These are phyloP conservation scores for Trochalopteron elliotii DNA, from an alignment of 2,113 vertebrate genomes.

Conservation along the genomic window DNA sequence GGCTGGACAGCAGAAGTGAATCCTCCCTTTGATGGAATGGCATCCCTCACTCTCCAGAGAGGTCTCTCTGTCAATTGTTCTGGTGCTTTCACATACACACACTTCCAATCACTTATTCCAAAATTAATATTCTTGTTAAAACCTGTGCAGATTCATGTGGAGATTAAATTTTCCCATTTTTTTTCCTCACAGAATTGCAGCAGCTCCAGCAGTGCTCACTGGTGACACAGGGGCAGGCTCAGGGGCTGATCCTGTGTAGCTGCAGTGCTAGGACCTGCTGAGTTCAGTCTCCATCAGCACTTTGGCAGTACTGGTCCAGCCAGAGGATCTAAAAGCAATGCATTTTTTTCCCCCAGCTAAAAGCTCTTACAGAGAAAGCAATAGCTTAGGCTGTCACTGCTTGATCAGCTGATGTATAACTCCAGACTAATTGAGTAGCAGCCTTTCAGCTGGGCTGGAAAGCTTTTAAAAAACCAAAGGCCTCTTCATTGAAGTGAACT, in stretches of 20 bases:
- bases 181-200: background rate
- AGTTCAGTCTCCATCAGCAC: background rate
- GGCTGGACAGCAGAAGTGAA: background rate
- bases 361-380: background rate
- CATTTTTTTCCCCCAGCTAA: accelerated
- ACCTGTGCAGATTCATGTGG: background rate
- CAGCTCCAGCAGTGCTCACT: background rate
- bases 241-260: background rate
- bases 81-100: background rate
- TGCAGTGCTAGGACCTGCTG: background rate
- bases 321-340: background rate
- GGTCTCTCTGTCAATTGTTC: background rate
- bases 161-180: accelerated
- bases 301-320: background rate
- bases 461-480: slow-evolving; percentile 37
- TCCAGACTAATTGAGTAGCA: slow-evolving; percentile 16
- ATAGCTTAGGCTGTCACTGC: background rate
- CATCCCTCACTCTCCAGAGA: background rate
- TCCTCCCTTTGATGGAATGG: background rate
- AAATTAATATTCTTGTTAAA: background rate
- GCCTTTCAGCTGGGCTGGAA: slow-evolving; percentile 16
- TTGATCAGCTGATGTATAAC: slow-evolving; percentile 21
- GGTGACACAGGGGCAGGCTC: background rate
- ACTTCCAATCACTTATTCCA: background rate
- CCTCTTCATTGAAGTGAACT: slow-evolving; percentile 39